Base-by-base conservation (phyloP, 2,113 vertebrate species). In the Hypocryptadius cinnamomeus region DNA sequence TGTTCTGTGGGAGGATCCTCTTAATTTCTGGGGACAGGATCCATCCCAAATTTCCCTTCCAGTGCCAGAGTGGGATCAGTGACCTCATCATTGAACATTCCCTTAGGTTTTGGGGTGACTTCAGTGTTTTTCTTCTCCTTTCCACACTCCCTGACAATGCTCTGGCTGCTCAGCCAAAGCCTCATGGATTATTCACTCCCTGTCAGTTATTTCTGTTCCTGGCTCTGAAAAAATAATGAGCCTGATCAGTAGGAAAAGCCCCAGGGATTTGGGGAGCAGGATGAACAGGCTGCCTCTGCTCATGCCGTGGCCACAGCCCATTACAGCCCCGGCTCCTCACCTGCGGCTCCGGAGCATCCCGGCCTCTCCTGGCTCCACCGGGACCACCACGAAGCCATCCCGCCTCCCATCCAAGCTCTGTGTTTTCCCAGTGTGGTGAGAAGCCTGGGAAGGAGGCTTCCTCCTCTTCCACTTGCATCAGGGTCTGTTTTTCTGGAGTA, bases 171-270 rank as follows among this genome's bases (percentile, higher is more conserved):
- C 86, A 85, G 92, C 85, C 85, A 18, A 40, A 87, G 42, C 90
- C 95, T 96, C 95, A 96, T 95, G 94, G 94, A 96, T 96, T 95
- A 96, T 96, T 96, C 90, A 96, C 92, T 94, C 8, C 3, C 82
- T 72, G 42, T 9, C 81, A 6, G 92, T 93, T 94, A 96, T 95
- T 96, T 96, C 88, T 93, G 94, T 15, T 71, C 82, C 82, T 1
- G 2, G 82, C 63, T 59, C 90, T 96, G 85, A 89, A 96, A 95
- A 94, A 94, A 93, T 94, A 57, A 96, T 96, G 95, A 96, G 92
- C 30, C 3, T 1, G 3, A 45, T 63, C 5, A 13, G 85, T 24
- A 63, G 90, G 57, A 94, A 56, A 91, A 81, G 74, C 92, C 79
- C 74, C 44, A 25, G 92, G 79, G 87, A 77, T 8, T 6, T 33